Conservation (phyloP, 2,888 invertebrate genomes). For the Drosophila quinaria region DNA sequence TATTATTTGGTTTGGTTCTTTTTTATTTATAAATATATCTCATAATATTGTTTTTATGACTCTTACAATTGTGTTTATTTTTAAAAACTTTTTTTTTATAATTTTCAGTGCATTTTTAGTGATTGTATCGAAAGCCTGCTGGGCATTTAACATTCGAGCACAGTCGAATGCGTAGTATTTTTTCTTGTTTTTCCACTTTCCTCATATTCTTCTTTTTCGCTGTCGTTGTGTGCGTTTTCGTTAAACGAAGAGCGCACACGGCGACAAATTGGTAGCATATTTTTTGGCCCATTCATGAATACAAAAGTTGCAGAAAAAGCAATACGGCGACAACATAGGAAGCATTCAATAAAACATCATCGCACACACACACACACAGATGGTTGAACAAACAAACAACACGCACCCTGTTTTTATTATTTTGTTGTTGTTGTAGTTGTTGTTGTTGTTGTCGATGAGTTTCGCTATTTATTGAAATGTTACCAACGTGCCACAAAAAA, state of each 20-base stretch:
- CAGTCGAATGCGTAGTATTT: background rate
- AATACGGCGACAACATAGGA: constrained; percentile 69
- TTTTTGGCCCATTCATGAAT: constrained; percentile 80
- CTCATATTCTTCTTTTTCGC: background rate
- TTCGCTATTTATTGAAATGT: constrained; percentile 77
- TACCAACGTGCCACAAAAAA: constrained; percentile 75
- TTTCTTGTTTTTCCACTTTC: background rate
- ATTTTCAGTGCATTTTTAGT: no score
- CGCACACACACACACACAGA: constrained; percentile 41
- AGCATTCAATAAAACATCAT: constrained; percentile 80
- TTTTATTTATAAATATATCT: no score
- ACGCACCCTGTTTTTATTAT: constrained; percentile 64
- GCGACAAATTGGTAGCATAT: constrained; percentile 81
- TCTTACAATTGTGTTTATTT: no score
- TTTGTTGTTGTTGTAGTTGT: constrained; percentile 9
- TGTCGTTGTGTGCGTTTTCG: constrained; percentile 36
- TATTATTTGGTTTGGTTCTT: no score
- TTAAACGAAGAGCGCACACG: constrained; percentile 68
- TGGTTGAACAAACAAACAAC: constrained; percentile 57
- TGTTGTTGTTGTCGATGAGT: constrained; percentile 13
- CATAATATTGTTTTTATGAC: no score
- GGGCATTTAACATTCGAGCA: background rate
- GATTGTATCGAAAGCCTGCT: no score
- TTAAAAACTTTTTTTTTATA: no score
- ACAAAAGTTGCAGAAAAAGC: constrained; percentile 62